These are phyloP conservation scores for Pristionchus entomophagus DNA, from an alignment of 2,888 invertebrate genomes.

Conservation along the genomic window DNA sequence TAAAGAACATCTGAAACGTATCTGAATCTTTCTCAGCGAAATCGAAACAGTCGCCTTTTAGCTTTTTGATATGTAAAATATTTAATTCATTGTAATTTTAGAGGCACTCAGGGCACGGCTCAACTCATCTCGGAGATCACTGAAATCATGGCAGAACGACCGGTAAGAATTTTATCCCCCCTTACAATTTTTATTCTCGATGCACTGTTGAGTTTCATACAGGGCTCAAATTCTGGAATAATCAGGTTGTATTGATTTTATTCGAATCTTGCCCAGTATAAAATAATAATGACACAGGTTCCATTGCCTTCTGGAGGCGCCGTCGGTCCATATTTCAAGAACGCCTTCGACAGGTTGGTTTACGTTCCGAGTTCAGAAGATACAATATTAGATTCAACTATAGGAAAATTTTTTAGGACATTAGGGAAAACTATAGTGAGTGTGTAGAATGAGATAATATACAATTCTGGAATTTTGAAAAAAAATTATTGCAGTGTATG, in stretches of 20 bases:
- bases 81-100: too few species aligned
- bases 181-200: background rate
- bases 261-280: background rate
- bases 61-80: background rate
- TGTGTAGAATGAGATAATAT: too few species aligned
- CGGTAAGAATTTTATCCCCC: background rate
- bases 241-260: background rate
- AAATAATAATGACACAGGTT: background rate
- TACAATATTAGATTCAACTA: background rate
- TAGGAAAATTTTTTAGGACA: background rate
- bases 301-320: background rate
- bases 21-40: too few species aligned
- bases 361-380: background rate
- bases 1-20: too few species aligned
- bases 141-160: background rate
- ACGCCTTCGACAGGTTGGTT: conserved; percentile 4
- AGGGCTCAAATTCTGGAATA: background rate
- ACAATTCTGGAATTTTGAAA: too few species aligned
- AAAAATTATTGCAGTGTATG: background rate
- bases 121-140: conserved; percentile 1
- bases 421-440: too few species aligned
- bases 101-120: conserved; percentile 9
- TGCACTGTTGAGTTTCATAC: background rate
- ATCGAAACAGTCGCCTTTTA: background rate
- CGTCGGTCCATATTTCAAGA: conserved; percentile 26